Percentiles rank a stretch among this genome's conserved stretches.
Evolutionary conservation across 2,113 vertebrate species (phyloP).

Genomic region (Chloroceryle aenea): DNA sequence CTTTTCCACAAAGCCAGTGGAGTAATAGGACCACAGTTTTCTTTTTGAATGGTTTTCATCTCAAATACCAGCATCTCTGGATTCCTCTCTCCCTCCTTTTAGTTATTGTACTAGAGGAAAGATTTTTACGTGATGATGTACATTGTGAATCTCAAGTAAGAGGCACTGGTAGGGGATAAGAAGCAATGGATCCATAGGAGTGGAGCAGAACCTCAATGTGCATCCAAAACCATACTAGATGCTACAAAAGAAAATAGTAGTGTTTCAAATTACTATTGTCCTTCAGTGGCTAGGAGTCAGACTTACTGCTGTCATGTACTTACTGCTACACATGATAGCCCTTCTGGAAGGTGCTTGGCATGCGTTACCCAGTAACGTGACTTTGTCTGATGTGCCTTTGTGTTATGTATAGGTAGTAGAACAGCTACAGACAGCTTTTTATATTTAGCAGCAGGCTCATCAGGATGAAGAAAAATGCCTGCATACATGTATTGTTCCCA

Average conservation of each 20-base stretch:
- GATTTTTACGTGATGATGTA: not conserved
- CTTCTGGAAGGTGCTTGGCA: not conserved
- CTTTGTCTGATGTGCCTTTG: not conserved
- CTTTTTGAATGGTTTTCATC: not conserved
- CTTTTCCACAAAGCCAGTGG: not conserved
- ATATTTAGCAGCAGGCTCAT: slow-evolving; percentile 40
- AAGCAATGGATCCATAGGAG: not conserved
- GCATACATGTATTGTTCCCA: not conserved
- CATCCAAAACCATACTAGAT: not conserved
- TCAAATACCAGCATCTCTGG: not conserved
- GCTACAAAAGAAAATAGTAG: not conserved
- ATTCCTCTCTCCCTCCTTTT: not conserved
- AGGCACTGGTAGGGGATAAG: not conserved
- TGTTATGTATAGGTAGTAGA: not conserved
- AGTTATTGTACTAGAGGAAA: not conserved
- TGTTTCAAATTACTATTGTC: not conserved
- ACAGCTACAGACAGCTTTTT: not conserved
- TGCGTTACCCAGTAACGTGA: not conserved
- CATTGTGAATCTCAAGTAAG: not conserved
- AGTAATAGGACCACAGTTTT: not conserved
- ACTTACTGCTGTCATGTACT: not conserved
- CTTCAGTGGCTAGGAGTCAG: not conserved
- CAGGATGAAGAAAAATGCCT: slow-evolving; percentile 21
- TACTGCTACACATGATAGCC: too few relatives aligned
- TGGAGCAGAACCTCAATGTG: not conserved